Percentiles rank a stretch among this genome's conserved stretches.
phyloP scores from a whole-genome alignment of 2,797 vertebrate genomes.

The Arrhamphus sclerolepis region DNA sequence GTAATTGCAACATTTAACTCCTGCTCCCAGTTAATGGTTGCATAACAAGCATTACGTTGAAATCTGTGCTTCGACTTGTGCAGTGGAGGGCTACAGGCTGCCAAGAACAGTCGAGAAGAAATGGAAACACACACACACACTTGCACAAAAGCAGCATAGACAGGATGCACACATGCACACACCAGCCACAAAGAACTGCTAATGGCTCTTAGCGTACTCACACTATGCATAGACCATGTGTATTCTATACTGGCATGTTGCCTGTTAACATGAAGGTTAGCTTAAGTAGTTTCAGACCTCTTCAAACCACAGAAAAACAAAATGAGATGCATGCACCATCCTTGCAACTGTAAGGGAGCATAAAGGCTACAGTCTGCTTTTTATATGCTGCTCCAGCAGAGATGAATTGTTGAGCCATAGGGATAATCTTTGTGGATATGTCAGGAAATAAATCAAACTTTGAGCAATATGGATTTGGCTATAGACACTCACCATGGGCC shows the following conservation, averaged over 20 bases:
- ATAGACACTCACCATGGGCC: slow-evolving; percentile 87
- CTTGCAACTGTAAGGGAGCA: slow-evolving; percentile 33
- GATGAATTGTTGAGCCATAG: slow-evolving; percentile 53
- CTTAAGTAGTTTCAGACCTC: slow-evolving; percentile 69
- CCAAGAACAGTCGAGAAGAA: slow-evolving; percentile 53
- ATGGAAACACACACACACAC: slow-evolving; percentile 50
- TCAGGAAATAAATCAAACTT: slow-evolving; percentile 48
- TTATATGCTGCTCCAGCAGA: slow-evolving; percentile 50
- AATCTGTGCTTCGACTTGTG: slow-evolving; percentile 57
- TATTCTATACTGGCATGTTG: slow-evolving; percentile 47
- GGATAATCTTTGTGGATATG: slow-evolving; percentile 57
- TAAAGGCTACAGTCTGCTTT: slow-evolving; percentile 29
- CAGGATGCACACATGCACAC: slow-evolving; percentile 20
- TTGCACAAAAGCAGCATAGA: slow-evolving; percentile 22
- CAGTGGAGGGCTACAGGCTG: slow-evolving; percentile 30
- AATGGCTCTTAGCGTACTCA: slow-evolving; percentile 45
- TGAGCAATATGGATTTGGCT: slow-evolving; percentile 43
- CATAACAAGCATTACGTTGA: slow-evolving; percentile 42
- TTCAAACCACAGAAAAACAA: slow-evolving; percentile 61
- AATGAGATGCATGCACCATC: slow-evolving; percentile 58
- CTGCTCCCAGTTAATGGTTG: slow-evolving; percentile 50
- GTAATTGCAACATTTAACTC: slow-evolving; percentile 46
- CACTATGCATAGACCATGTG: slow-evolving; percentile 52
- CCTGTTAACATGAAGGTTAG: slow-evolving; percentile 54
- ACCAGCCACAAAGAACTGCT: slow-evolving; percentile 30